Evolutionary conservation across 2,113 vertebrate species (phyloP), one percentile per base, ranked within the genome.

Genomic region (Oryzias melastigma): DNA sequence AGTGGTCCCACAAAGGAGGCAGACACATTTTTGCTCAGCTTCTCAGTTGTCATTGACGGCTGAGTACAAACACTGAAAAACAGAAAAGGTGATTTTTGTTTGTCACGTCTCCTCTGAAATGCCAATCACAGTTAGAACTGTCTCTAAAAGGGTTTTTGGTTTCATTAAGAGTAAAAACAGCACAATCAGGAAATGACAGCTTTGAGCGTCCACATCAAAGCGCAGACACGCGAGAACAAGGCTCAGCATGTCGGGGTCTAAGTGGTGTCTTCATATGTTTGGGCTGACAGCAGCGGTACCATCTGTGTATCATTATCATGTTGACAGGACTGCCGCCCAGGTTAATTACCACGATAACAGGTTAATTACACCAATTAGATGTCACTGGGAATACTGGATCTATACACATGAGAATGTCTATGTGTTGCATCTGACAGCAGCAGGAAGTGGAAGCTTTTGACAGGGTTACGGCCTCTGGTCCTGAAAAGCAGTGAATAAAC

Each of bases 231-330:
- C 10, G 73, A 74, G 20, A 24, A 63, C 49, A 48, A 66, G 64
- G 25, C 44, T 58, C 17, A 24, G 27, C 40, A 14, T 15, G 6
- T 41, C 53, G 25, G 47, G 8, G 58, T 62, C 42, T 29, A 56
- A 29, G 42, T 24, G 62, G 19, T 19, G 17, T 68, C 49, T 78
- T 20, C 13, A 10, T 45, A 71, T 84, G 81, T 84, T 70, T 63
- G 55, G 29, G 50, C 56, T 76, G 75, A 77, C 85, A 73, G 73
- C 81, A 66, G 71, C 43, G 55, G 63, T 73, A 62, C 86, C 87
- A 90, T 88, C 90, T 90, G 89, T 84, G 83, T 73, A 84, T 82
- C 84, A 86, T 88, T 85, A 86, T 69, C 43, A 75, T 82, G 75
- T 75, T 82, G 85, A 84, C 78, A 75, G 80, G 86, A 84, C 76